Evolutionary conservation across 35 echinoderm and acorn worm genomes (phyloP), one percentile per base, ranked within the genome.

Genomic region (Heliocidaris tuberculata): DNA sequence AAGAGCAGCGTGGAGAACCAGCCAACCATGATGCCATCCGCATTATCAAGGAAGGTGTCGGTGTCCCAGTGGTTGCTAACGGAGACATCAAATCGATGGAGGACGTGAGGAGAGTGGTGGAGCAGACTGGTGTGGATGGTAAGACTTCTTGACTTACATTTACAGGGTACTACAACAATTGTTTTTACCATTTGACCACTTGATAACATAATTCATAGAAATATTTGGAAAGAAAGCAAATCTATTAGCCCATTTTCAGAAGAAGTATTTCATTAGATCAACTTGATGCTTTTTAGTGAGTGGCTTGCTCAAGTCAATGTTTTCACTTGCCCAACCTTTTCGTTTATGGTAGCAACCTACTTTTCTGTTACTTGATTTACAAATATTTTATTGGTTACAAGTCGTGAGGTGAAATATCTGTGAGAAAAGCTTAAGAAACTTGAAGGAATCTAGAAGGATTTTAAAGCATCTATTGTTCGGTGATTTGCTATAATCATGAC

Each of bases 31-130:
- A 97, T 70, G 96, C 96, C n/a, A 96, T 97, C 13, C 95, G 94
- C 88, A 95, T 85, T 17, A 96, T 99, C 95, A 99, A 99, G 70
- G 98, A 99, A 15, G 97, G 97, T 85, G 92, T 99, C 0, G 86
- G 86, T 30, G 94, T 99, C 21, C 98, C 98, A 31, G 98, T 99
- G 13, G 61, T 99, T 97, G 98, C 98, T 90, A 99, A 99, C 94
- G 96, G 98, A n/a, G 98, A 99, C 47, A 95, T 99, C 31, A 95
- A 86, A 56, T 89, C 32, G 6, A 27, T 99, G 86, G 85, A 95
- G 7, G 95, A 97, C 95, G 95, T 95, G 9, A 85, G 97, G 13
- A 96, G 94, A 91, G 94, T 97, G 5, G 32, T 54, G 32, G 93
- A 96, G 90, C 50, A 95, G 13, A 97, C 98, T 16, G 95, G 96